Base-by-base conservation (phyloP, 2,888 invertebrate species). In the Drosophila lutescens region DNA sequence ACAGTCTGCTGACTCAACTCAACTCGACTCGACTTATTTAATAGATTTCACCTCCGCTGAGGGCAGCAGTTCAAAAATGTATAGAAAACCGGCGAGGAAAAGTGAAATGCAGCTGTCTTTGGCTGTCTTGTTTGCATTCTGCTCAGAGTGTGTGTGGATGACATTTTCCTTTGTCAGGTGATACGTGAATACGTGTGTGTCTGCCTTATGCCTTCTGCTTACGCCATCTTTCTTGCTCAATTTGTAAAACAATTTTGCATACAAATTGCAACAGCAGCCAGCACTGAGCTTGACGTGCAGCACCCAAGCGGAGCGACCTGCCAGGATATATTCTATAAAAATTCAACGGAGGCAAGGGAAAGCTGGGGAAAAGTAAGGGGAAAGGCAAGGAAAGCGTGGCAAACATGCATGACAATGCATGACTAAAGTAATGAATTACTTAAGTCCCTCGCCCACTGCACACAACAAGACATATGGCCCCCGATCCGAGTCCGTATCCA, bases 241-340 rank as follows among this genome's bases (percentile, higher is more conserved):
- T 85, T 87, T 85, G 85, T 82, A 85, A 85, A 85, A 85, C 85
- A 87, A 85, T 85, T 85, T 85, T 85, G 86, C 85, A 87, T 87
- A 85, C 85, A 87, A 85, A 85, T 85, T 85, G 85, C 87, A 85
- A 80, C 86, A 87, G 87, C 85, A 85, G 61, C 74, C 46, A 43
- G 73, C 46, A 46, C 74, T 68, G 68, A 61, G 77, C 63, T 75
- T 62, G 59, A 63, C 76, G 63, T 60, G 56, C 47, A 53, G 44
- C 58, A 50, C 68, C 67, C 68, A 71, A 74, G 51, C 47, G 57
- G 15, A 53, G 36, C 60, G 46, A 58, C 51, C 56, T 47, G 17
- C 40, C 58, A 50, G 54, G 72, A 57, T 61, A 68, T 74, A 69
- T 76, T 58, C 76, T 70, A 84, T 82, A 85, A 80, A 84, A 84